A percentile compares a stretch with the other conserved stretches of the same genome.
Conservation (phyloP, 2,797 vertebrate genomes). For the Sebastes dallii region DNA sequence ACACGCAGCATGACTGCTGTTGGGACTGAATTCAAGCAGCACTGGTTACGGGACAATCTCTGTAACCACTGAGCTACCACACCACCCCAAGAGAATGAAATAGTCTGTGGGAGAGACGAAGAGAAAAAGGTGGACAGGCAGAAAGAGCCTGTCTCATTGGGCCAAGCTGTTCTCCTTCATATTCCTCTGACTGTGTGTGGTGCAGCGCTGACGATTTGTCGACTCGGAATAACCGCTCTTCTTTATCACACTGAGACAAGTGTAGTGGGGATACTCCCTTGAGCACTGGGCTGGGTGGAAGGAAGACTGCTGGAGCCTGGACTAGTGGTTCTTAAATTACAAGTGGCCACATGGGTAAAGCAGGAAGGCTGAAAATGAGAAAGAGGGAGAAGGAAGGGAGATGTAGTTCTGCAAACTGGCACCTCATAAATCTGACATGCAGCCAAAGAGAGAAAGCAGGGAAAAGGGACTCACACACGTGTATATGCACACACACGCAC, state of each 20-base stretch:
- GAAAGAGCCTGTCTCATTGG: background rate
- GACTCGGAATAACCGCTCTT: conserved; percentile 53
- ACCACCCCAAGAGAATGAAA: background rate
- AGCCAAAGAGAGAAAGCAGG: conserved; percentile 62
- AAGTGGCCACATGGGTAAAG: conserved; percentile 67
- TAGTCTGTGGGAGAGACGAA: background rate
- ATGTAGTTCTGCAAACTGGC: conserved; percentile 65
- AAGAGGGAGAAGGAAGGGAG: conserved; percentile 35
- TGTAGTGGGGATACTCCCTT: conserved; percentile 49
- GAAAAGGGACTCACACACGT: background rate
- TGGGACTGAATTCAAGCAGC: background rate
- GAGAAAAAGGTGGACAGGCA: background rate
- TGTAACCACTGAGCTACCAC: background rate
- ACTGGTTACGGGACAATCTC: background rate
- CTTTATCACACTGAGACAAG: conserved; percentile 62
- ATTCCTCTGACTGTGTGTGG: conserved; percentile 15
- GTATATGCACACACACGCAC: background rate
- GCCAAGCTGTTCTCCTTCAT: conserved; percentile 34
- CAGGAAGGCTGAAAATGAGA: conserved; percentile 51
- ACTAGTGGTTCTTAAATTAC: conserved; percentile 69
- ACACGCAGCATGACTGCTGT: background rate
- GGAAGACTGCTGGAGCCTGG: conserved; percentile 29
- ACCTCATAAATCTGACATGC: conserved; percentile 74
- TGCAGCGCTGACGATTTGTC: conserved; percentile 32
- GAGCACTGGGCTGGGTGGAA: conserved; percentile 33